Evolutionary conservation across 2,113 vertebrate genomes (phyloP), one percentile per base, ranked within the genome.

Genomic region (Syrmaticus mikado): DNA sequence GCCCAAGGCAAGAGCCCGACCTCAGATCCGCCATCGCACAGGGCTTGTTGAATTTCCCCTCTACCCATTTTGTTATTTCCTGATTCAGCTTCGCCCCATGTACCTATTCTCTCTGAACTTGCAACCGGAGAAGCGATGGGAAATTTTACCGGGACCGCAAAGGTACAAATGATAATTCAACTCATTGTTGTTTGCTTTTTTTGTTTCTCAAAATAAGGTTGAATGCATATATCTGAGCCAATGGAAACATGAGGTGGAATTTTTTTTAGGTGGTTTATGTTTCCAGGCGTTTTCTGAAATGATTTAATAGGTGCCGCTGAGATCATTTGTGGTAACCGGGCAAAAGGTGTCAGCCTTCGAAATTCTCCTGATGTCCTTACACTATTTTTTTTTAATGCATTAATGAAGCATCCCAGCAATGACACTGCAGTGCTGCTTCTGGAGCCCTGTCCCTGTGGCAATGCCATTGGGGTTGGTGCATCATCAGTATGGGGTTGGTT

Each of bases 161-260:
- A 64, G 34, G 85, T n/a, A 53, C 10, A 12, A 30, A 5, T 82
- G 81, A 85, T 6, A 3, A 67, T 71, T 27, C 1, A 8, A 27
- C 17, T 82, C 27, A 0, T 19, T 2, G 32, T 12, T 15, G 8
- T 32, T 84, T 34, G 55, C 10, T 61, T 67, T 67, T 27, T 53
- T 70, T 27, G 34, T 5, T 57, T 19, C 62, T 30, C 46, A 38
- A 13, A 70, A 75, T 17, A 28, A 38, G 38, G 52, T 82, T 85
- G 6, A 32, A 4, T 66, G 21, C 20, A 55, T n/a, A 22, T 27
- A 13, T 38, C 52, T 61, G 86, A 82, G 86, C 60, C 58, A 65
- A 72, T 84, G 93, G 95, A 96, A 96, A 94, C 73, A 90, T 10
- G 25, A 2, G 34, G 80, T n/a, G 92, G 87, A 16, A 27, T 76